Conservation (phyloP, 2,113 vertebrate genomes). For the Cavia porcellus region DNA sequence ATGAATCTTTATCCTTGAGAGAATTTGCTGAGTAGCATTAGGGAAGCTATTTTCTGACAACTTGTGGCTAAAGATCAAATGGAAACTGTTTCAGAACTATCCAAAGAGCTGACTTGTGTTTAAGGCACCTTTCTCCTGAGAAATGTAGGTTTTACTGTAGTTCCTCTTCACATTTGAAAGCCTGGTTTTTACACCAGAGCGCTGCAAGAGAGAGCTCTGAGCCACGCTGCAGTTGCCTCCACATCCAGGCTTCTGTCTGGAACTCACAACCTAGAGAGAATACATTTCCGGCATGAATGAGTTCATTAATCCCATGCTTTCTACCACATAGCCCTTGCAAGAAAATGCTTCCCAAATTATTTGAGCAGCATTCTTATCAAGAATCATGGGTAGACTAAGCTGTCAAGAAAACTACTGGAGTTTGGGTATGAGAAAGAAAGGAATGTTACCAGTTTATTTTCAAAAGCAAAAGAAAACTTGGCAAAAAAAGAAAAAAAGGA, state of each 20-base stretch:
- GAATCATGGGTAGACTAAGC: background rate
- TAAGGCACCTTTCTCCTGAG: background rate
- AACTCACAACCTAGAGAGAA: background rate
- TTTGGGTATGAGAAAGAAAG: background rate
- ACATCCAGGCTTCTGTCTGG: background rate
- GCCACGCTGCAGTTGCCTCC: background rate
- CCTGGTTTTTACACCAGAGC: background rate
- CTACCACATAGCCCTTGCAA: background rate
- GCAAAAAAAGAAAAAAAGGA: background rate
- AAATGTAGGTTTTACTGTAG: background rate
- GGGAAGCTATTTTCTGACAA: conserved; percentile 71
- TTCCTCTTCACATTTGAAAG: background rate
- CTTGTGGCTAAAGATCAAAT: conserved; percentile 55
- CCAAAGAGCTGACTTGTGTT: background rate
- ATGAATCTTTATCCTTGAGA: conserved; percentile 69
- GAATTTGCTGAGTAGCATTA: conserved; percentile 68
- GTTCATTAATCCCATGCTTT: conserved; percentile 46
- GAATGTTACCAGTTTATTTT: background rate
- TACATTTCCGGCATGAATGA: background rate
- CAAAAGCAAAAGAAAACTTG: background rate
- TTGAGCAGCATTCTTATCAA: background rate
- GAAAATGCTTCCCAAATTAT: conserved; percentile 45
- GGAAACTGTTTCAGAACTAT: conserved; percentile 72
- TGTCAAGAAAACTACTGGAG: background rate
- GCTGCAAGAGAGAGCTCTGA: background rate